These are phyloP conservation scores for Vanessa tameamea DNA, from an alignment of 1,140 invertebrate genomes.

Conservation along the genomic window DNA sequence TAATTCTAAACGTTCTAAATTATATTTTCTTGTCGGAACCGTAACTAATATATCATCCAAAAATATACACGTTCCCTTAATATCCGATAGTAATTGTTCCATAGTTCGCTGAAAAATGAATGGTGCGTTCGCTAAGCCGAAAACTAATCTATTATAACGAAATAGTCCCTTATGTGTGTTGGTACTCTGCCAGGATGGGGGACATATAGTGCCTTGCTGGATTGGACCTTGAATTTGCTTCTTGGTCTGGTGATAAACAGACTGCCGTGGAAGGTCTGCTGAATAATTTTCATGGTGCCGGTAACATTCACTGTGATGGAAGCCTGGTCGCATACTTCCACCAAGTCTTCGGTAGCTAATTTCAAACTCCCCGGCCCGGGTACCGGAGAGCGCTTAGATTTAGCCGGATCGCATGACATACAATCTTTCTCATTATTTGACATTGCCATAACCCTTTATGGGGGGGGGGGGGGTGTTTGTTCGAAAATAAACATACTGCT, in stretches of 20 bases:
- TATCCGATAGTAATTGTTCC: constrained; percentile 48
- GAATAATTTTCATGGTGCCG: background rate
- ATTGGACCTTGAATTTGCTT: too few relatives aligned
- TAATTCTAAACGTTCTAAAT: constrained; percentile 40
- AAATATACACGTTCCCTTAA: constrained; percentile 36
- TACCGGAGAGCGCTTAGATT: background rate
- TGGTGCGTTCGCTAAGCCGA: constrained; percentile 49
- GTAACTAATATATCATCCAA: constrained; percentile 46
- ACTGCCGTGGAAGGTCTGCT: background rate
- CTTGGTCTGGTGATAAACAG: background rate
- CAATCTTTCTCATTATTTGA: too few relatives aligned
- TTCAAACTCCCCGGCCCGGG: constrained; percentile 37
- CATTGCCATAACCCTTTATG: background rate
- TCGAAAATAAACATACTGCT: too few relatives aligned
- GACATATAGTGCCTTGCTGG: too few relatives aligned
- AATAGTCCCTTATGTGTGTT: constrained; percentile 55
- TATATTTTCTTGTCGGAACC: constrained; percentile 24
- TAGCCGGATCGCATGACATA: background rate
- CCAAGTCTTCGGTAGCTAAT: constrained; percentile 36
- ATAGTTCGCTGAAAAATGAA: constrained; percentile 52
- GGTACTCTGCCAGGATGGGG: too few relatives aligned
- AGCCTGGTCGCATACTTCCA: constrained; percentile 26
- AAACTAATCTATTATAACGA: constrained; percentile 41
- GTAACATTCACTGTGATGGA: background rate
- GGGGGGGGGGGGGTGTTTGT: background rate